Conservation (phyloP, 2,888 invertebrate species). For the Strigamia maritima region DNA sequence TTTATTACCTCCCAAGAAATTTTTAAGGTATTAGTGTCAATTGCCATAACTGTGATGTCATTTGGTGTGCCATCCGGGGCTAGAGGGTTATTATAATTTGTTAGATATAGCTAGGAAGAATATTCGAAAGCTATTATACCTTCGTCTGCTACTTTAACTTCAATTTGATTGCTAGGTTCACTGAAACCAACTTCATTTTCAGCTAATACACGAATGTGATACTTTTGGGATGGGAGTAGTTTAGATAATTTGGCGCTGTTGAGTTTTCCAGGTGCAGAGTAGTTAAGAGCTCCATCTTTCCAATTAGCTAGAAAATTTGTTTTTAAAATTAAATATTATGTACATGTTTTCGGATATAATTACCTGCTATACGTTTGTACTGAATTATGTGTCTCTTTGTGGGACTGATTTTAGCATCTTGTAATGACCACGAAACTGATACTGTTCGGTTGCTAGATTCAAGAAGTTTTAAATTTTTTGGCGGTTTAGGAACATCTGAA, state of each 20-base stretch:
- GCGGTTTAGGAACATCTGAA: conserved; percentile 12
- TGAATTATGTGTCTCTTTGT: background rate
- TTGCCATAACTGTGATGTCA: conserved; percentile 13
- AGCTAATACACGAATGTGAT: background rate
- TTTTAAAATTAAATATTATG: no score
- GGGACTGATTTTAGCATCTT: background rate
- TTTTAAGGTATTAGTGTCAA: background rate
- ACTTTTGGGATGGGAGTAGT: background rate
- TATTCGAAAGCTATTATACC: background rate
- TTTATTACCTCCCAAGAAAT: conserved; percentile 31
- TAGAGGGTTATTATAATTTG: no score
- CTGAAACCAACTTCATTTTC: conserved; percentile 32
- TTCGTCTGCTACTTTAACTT: background rate
- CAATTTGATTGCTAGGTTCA: background rate
- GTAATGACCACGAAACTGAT: conserved; percentile 8
- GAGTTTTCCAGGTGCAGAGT: background rate
- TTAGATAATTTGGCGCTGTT: background rate
- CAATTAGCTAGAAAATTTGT: background rate
- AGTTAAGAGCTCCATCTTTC: background rate
- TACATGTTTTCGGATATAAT: background rate
- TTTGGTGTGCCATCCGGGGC: conserved; percentile 21
- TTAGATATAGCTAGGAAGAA: background rate
- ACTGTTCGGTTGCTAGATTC: conserved; percentile 2
- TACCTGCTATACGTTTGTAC: conserved; percentile 1
- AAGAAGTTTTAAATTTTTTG: background rate